Base-by-base conservation (phyloP, 1,140 invertebrate species). In the Papilio dardanus region DNA sequence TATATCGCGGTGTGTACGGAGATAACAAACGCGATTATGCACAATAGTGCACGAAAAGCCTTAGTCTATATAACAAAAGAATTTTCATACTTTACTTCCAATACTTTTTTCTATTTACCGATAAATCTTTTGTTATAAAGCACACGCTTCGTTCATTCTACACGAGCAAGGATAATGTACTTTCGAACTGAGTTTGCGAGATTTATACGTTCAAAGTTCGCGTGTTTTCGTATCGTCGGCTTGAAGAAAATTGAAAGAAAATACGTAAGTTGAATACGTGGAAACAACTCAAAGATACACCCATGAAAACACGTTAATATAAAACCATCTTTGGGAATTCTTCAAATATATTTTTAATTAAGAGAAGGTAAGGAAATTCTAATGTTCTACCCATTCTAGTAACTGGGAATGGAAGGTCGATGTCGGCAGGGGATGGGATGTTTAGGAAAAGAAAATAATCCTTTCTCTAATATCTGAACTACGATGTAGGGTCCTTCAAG, bases 71-170 rank as follows among this genome's bases (percentile, higher is more conserved):
- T 37, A 37, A 30, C 12, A 62, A 5, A 28, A 62, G 12, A 28
- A 1, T 28, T 14, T 62, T 62, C 14, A 5, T 62, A 50, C 19
- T 24, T 21, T 50, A 19, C 24, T 62, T 14, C 24, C 24, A 62
- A 16, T 28, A 30, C 30, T 30, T 62, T 50, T 62, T 62, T 62
- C 24, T 62, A 12, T 62, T 30, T 28, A 28, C 24, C 54, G 54
- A 62, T 62, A 62, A 62, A 62, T 62, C 54, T 62, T 62, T 62
- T 62, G 54, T 62, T 62, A 62, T 14, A 62, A 62, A 28, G 54
- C 54, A 62, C 54, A 62, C 54, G 21, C 54, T 24, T 12, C 24
- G 54, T 28, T 14, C 54, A 28, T 24, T 62, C 24, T 21, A 62
- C 54, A 28, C 54, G 54, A 62, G 0, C 54, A 14, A 62, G 24